Evolutionary conservation across 92 coral and sea anemone genomes (phyloP), one percentile per base, ranked within the genome.

Genomic region (Plumapathes pennacea): DNA sequence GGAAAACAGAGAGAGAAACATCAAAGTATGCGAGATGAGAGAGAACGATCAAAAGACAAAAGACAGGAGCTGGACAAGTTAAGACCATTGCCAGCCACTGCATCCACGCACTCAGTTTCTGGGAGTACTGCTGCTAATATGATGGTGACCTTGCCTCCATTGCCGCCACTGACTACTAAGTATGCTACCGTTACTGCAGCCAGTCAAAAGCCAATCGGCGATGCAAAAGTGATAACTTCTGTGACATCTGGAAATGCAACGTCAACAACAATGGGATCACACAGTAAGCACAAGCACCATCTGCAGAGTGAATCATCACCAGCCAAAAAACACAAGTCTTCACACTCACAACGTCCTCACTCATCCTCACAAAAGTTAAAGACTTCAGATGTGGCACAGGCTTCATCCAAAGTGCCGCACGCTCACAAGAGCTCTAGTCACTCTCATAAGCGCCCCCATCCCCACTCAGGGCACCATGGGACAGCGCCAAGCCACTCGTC

Each of bases 131-230:
- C 95, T 5, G 17, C 54, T 6, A 50, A 67, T 54, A 76, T 82
- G 4, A 77, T 75, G 25, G 84, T 83, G 12, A 81, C 89, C 12
- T 56, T 94, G 19, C 96, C 96, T 15, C 67, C 85, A 8, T 58
- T 85, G 2, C 96, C 86, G 1, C 99, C 99, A 2, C 77, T 94
- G 21, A 94, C 90, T 1, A 80, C 96, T 15, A 94, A 89, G 58
- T 94, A 94, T 67, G 99, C 99, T 7, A 90, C 62, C 44, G 71
- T 73, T 12, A 47, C 95, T 15, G 54, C 87, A 14, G 82, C 88
- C 19, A 78, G 85, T 62, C 82, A 76, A 19, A 25, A 62, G 29
- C 58, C 85, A 45, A 71, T 64, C 24, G 66, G 57, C 44, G 81
- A 80, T 44, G 59, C 77, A 24, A 85, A 74, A 53, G 79, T 69